Percentiles rank a stretch among this genome's conserved stretches.
phyloP scores from a whole-genome alignment of 2,797 vertebrate genomes.

The Takifugu ocellatus region DNA sequence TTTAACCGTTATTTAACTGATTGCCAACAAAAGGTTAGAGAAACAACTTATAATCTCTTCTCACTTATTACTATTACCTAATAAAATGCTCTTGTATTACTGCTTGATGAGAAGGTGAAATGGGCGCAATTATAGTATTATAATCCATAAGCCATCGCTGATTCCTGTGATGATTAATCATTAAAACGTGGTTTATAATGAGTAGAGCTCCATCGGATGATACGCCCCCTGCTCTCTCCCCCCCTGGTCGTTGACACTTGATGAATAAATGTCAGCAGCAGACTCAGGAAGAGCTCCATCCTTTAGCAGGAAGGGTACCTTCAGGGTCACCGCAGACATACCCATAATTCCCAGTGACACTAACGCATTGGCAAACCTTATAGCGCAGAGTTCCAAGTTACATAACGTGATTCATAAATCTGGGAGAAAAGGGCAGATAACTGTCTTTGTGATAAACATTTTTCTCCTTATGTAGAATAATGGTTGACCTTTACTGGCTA shows the following conservation, averaged over 20 bases:
- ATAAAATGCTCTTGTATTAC: too few relatives aligned
- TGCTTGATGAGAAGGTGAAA: not conserved
- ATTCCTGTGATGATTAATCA: not conserved
- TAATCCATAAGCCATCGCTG: too few relatives aligned
- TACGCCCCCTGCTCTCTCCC: slow-evolving; percentile 2
- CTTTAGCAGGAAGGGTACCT: slow-evolving; percentile 28
- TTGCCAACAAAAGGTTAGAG: too few relatives aligned
- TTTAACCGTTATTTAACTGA: too few relatives aligned
- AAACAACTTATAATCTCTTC: too few relatives aligned
- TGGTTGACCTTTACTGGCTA: slow-evolving; percentile 17
- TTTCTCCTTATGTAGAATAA: slow-evolving; percentile 6
- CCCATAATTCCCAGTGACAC: slow-evolving; percentile 35
- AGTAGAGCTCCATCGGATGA: slow-evolving; percentile 5
- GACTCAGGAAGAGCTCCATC: slow-evolving; percentile 28
- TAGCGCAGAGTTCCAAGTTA: slow-evolving; percentile 13
- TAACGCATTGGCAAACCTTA: slow-evolving; percentile 24
- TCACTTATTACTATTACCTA: too few relatives aligned
- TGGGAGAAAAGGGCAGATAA: slow-evolving; percentile 3
- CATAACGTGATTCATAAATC: slow-evolving; percentile 16
- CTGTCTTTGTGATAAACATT: not conserved
- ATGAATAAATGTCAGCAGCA: slow-evolving; percentile 45
- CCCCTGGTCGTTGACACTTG: slow-evolving; percentile 10
- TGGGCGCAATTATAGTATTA: not conserved
- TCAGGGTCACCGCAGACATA: slow-evolving; percentile 22
- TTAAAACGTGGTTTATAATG: slow-evolving; percentile 5